Percentiles rank a stretch among this genome's conserved stretches.
Evolutionary conservation across 2,113 vertebrate species (phyloP).

Genomic region (Varanus salvator): DNA sequence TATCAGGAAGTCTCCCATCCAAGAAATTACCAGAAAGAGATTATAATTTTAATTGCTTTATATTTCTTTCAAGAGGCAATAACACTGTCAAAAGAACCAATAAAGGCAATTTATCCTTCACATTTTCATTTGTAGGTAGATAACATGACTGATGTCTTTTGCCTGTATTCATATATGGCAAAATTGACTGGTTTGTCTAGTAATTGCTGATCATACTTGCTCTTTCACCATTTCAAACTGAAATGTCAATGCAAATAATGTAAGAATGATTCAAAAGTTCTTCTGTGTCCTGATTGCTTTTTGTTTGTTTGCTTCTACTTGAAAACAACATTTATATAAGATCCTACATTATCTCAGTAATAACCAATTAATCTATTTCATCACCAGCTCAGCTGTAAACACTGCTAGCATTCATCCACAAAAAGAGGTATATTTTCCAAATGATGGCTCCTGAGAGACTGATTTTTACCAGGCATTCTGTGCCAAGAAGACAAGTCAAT

Average conservation of each 20-base stretch:
- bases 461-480: constrained; percentile 13
- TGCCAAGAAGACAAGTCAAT: constrained; percentile 28
- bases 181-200: background rate
- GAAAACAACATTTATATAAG: background rate
- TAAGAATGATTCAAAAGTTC: background rate
- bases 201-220: background rate
- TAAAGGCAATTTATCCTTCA: background rate
- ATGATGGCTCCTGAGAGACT: background rate
- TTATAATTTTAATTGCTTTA: background rate
- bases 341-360: background rate
- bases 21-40: background rate
- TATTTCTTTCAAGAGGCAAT: background rate
- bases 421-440: constrained; percentile 12
- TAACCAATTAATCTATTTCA: background rate
- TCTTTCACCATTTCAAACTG: background rate
- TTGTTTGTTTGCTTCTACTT: background rate
- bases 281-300: background rate
- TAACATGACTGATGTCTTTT: background rate
- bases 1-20: background rate
- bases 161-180: background rate
- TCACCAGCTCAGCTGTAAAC: background rate
- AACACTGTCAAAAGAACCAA: background rate
- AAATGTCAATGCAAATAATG: background rate
- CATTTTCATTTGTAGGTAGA: background rate
- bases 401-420: background rate